These are phyloP conservation scores for Oopsacas minuta DNA, from an alignment of 37 sponge, comb jelly and placozoan genomes.

Conservation along the genomic window DNA sequence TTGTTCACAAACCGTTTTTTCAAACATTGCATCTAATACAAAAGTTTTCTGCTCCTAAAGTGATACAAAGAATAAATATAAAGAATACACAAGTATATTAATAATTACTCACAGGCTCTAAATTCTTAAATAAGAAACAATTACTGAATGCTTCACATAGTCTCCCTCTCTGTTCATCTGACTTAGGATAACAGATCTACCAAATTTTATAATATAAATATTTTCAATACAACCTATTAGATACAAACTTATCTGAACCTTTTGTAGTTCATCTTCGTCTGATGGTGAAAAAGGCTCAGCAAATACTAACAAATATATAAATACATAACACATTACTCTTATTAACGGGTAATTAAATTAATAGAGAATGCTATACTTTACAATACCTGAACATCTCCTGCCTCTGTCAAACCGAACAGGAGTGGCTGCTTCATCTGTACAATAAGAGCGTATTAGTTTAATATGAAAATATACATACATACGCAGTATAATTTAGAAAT, in stretches of 20 bases:
- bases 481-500: too few relatives aligned
- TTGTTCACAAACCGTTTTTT: constrained; percentile 58
- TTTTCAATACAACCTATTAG: neutral
- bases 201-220: neutral
- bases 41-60: constrained; percentile 50
- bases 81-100: neutral
- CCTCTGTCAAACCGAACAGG: constrained; percentile 1
- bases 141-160: constrained; percentile 41
- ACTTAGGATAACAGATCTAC: constrained; percentile 72
- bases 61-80: neutral
- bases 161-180: constrained; percentile 73
- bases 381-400: constrained; percentile 6
- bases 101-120: constrained; percentile 39
- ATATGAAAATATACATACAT: too few relatives aligned
- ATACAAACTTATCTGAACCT: neutral
- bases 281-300: constrained; percentile 65
- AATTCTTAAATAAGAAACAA: constrained; percentile 57
- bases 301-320: constrained; percentile 31
- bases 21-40: constrained; percentile 91
- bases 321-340: too few relatives aligned
- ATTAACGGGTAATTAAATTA: too few relatives aligned
- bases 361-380: too few relatives aligned
- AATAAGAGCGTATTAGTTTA: too few relatives aligned
- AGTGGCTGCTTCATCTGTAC: neutral
- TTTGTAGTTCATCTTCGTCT: constrained; percentile 30